These are phyloP conservation scores for Pelagia noctiluca DNA, from an alignment of 30 jellyfish, hydroid and myxozoan genomes.

Conservation along the genomic window DNA sequence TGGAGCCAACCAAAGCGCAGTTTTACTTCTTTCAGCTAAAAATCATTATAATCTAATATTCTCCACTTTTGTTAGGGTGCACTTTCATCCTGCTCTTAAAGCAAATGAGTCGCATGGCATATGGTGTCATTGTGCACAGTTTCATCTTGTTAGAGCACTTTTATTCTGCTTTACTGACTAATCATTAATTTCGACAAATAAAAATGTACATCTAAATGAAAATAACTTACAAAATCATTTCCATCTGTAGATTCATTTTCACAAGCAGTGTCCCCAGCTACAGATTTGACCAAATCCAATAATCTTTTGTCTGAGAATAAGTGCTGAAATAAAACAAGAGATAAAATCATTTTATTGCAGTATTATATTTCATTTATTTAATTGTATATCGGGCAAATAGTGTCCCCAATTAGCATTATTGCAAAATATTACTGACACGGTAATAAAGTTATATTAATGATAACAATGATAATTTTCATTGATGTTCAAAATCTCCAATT, in stretches of 20 bases:
- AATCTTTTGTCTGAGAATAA: constrained; percentile 78
- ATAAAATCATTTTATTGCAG: neutral
- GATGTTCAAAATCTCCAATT: no score
- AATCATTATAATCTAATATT: no score
- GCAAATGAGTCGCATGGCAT: neutral
- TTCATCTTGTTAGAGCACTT: no score
- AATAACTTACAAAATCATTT: constrained; percentile 28
- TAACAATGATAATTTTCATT: no score
- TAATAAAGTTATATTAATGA: no score
- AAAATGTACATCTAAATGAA: neutral
- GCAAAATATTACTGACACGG: neutral
- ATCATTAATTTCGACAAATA: no score
- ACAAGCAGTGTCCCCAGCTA: constrained; percentile 48
- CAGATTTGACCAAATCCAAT: constrained; percentile 76
- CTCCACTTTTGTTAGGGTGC: no score
- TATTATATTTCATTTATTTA: neutral
- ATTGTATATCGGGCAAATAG: neutral
- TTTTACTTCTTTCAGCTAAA: no score
- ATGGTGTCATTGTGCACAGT: no score
- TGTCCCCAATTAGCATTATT: neutral
- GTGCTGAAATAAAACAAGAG: constrained; percentile 56
- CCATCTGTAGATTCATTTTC: neutral
- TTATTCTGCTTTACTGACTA: no score
- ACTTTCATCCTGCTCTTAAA: neutral
- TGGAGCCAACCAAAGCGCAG: no score